Percentiles rank a stretch among this genome's conserved stretches.
These are phyloP conservation scores for Bathynomus jamesi DNA, from an alignment of 1,140 invertebrate genomes.

Conservation along the genomic window DNA sequence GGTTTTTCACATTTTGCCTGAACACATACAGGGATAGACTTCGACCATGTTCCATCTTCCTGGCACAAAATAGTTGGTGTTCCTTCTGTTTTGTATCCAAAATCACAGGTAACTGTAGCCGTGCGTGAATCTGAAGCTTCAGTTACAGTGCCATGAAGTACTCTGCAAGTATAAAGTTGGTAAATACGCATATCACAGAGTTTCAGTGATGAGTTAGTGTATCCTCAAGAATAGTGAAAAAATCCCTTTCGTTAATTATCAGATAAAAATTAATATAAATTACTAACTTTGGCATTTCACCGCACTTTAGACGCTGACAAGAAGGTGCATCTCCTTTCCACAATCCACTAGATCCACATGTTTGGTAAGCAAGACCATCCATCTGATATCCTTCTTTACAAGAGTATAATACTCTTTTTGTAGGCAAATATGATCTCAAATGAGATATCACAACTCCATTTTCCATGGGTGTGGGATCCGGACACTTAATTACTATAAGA, in stretches of 20 bases:
- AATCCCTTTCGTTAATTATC: no score
- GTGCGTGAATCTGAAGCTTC: background rate
- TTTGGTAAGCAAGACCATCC: conserved; percentile 40
- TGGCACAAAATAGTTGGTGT: conserved; percentile 40
- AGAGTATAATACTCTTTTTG: conserved; percentile 38
- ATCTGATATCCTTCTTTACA: conserved; percentile 45
- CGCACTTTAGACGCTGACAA: conserved; percentile 34
- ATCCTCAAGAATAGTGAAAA: no score
- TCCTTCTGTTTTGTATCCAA: conserved; percentile 41
- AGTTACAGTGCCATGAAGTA: background rate
- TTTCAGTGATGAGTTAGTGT: no score
- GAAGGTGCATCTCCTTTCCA: conserved; percentile 37
- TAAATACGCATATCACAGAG: no score
- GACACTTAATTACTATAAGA: conserved; percentile 34
- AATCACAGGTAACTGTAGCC: conserved; percentile 36
- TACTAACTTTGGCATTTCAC: conserved; percentile 19
- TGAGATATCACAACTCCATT: conserved; percentile 18
- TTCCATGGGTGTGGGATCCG: conserved; percentile 16
- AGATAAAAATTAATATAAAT: no score
- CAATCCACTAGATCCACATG: conserved; percentile 41
- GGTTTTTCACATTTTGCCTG: conserved; percentile 39
- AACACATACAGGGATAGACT: conserved; percentile 39
- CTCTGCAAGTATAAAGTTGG: background rate
- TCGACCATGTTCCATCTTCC: conserved; percentile 41
- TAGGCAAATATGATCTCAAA: conserved; percentile 16